Percentiles rank a stretch among this genome's conserved stretches.
Evolutionary conservation across 2,888 invertebrate genomes (phyloP).

Genomic region (Neria commutata): DNA sequence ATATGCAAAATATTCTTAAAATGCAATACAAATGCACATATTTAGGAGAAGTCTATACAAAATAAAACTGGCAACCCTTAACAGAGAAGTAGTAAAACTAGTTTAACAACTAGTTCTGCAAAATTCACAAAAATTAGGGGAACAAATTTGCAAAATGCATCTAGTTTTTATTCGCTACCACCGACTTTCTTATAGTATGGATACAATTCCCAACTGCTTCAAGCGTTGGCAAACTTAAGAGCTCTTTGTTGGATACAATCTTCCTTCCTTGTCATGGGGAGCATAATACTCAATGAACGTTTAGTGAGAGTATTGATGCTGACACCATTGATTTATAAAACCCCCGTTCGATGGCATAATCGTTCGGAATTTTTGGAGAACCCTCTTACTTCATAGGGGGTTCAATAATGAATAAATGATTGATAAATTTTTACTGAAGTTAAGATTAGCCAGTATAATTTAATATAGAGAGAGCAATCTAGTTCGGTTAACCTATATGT

Average conservation of each 20-base stretch:
- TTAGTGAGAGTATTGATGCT: slow-evolving; percentile 86
- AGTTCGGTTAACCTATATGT: too few relatives aligned
- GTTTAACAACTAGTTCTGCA: neutral
- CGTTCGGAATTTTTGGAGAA: slow-evolving; percentile 81
- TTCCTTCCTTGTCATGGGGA: slow-evolving; percentile 82
- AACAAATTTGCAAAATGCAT: too few relatives aligned
- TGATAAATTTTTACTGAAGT: too few relatives aligned
- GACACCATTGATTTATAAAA: slow-evolving; percentile 66
- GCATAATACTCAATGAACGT: slow-evolving; percentile 86
- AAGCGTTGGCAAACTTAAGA: slow-evolving; percentile 15
- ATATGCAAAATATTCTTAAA: too few relatives aligned
- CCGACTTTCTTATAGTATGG: too few relatives aligned
- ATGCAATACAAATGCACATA: too few relatives aligned
- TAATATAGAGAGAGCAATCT: too few relatives aligned
- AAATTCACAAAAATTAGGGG: neutral
- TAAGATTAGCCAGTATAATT: too few relatives aligned
- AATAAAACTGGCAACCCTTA: neutral
- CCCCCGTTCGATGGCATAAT: slow-evolving; percentile 48
- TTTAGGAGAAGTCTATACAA: too few relatives aligned
- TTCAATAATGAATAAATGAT: slow-evolving; percentile 39
- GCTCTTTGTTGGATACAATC: slow-evolving; percentile 27
- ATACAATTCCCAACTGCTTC: slow-evolving; percentile 45
- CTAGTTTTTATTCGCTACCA: neutral
- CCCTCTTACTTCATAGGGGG: slow-evolving; percentile 73
- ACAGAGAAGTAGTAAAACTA: neutral